Percentiles rank a stretch among this genome's conserved stretches.
Evolutionary conservation across 2,888 invertebrate genomes (phyloP).

Genomic region (Pheosia gnoma): DNA sequence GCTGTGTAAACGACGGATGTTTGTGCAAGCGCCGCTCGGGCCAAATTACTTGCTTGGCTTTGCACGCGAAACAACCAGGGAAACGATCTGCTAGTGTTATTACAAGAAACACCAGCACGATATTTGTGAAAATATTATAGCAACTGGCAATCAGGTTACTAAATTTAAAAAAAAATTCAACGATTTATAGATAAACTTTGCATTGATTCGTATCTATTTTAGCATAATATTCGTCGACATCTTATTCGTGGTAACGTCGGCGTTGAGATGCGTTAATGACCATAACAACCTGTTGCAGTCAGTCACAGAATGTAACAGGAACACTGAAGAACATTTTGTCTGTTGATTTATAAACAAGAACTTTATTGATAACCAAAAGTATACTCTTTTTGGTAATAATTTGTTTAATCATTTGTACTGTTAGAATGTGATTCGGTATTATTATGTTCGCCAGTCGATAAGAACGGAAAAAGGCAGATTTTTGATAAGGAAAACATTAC

Average conservation of each 20-base stretch:
- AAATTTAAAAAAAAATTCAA: no score
- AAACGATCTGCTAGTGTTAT: conserved; percentile 1
- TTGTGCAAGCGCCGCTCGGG: conserved; percentile 53
- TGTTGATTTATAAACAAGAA: neutral
- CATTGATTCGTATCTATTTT: no score
- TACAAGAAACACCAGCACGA: conserved; percentile 1
- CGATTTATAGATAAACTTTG: no score
- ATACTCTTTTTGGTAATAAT: neutral
- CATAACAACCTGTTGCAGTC: neutral
- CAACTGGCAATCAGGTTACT: neutral
- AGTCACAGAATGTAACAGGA: neutral
- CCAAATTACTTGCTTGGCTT: conserved; percentile 45
- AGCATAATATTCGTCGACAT: no score
- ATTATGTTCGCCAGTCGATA: neutral
- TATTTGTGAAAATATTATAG: neutral
- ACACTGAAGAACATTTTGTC: neutral
- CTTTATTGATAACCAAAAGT: neutral
- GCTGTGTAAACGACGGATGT: conserved; percentile 66
- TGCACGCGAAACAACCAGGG: conserved; percentile 30
- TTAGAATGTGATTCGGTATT: neutral
- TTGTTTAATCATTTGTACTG: neutral
- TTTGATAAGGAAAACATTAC: neutral
- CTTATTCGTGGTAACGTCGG: no score
- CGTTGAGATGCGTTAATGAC: no score
- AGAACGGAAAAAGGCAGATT: neutral